Evolutionary conservation across 1,140 invertebrate genomes (phyloP), one percentile per base, ranked within the genome.

Genomic region (Vollenhovia emeryi): DNA sequence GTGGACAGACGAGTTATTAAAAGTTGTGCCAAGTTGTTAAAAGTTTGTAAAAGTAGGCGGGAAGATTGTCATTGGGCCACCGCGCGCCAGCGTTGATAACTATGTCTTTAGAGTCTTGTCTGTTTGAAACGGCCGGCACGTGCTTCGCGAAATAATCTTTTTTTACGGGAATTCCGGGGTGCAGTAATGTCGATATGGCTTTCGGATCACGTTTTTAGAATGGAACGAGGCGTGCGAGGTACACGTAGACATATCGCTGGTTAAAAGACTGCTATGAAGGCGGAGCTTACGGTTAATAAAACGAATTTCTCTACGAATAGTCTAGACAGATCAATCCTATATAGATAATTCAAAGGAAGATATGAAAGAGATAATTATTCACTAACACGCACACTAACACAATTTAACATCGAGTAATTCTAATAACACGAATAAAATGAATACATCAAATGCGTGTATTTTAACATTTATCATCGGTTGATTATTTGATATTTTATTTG

Each of bases 1-100:
- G 36, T 40, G 50, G n/a, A 82, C 52, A 33, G 13, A 33, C 15
- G 71, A 86, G 69, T 89, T 88, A 86, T 88, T 86, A 88, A 85
- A 89, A 89, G 68, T 89, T 89, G 8, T 33, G 11, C 3, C 18
- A 48, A 18, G n/a, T 88, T 85, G 87, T 89, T 89, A 86, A 76
- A 89, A 89, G 43, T 89, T 82, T 59, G 71, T 73, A 24, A 71
- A 73, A 30, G 1, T 73, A 73, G 48, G 11, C 40, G 2, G 18
- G 18, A 50, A 55, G 13, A 24, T 24, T 43, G 40, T 80, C 27
- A 57, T 27, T 43, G n/a, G 5, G 33, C 18, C 0, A 43, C 18
- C 18, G 9, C 36, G 24, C 62, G 24, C 6, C 33, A 79, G 45
- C 21, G 33, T 69, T 71, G 66, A 73, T 73, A 71, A 80, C 78